Conservation (phyloP, 2,888 invertebrate genomes). For the Coecobrya sp. region DNA sequence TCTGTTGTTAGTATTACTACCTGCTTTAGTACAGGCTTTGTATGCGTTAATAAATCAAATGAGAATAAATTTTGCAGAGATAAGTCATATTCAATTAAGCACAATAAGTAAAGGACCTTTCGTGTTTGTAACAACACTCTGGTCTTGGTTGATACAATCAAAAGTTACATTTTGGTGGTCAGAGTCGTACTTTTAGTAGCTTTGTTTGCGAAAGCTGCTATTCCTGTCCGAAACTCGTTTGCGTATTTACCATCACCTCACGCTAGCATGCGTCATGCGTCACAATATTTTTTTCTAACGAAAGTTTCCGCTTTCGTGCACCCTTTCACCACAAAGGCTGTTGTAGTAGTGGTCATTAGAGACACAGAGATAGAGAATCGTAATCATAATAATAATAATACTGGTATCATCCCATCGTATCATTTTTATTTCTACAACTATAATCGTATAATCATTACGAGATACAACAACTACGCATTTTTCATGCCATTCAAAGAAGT, state of each 20-base stretch:
- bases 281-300: not conserved
- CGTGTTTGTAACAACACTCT: too few species aligned
- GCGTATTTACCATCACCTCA: not conserved
- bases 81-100: too few species aligned
- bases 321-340: slow-evolving; percentile 36
- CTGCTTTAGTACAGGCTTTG: too few species aligned
- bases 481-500: slow-evolving; percentile 19
- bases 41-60: too few species aligned
- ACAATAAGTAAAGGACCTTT: too few species aligned
- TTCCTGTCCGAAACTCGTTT: not conserved
- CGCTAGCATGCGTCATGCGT: not conserved
- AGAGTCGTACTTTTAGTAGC: too few species aligned
- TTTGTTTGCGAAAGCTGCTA: too few species aligned
- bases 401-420: not conserved
- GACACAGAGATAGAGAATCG: not conserved
- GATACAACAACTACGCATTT: not conserved
- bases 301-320: slow-evolving; percentile 58
- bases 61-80: too few species aligned
- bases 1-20: too few species aligned
- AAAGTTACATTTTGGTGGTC: not conserved
- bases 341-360: slow-evolving; percentile 60
- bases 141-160: too few species aligned
- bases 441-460: not conserved
- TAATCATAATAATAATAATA: slow-evolving; percentile 20
- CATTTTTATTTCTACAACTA: not conserved